Evolutionary conservation across 2,888 invertebrate genomes (phyloP).

Genomic region (Trisateles emortualis): DNA sequence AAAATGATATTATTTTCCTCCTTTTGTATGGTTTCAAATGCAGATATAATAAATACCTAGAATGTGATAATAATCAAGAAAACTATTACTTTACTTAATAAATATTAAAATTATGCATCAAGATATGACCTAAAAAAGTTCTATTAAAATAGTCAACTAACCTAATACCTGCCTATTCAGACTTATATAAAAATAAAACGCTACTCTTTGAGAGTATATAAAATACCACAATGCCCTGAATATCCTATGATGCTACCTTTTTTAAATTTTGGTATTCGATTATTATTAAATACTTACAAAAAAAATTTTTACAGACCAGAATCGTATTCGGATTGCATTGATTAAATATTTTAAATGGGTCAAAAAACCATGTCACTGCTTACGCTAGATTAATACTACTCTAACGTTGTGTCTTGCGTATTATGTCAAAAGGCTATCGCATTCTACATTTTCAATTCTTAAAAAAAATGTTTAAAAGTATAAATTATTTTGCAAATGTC

Average conservation of each 20-base stretch:
- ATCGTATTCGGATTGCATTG: not conserved
- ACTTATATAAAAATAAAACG: constrained; percentile 50
- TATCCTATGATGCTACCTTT: constrained; percentile 39
- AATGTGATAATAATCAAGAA: not conserved
- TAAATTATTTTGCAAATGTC: no score
- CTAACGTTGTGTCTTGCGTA: no score
- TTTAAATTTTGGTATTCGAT: constrained; percentile 42
- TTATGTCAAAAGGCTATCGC: no score
- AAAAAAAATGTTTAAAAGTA: no score
- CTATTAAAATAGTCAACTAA: constrained; percentile 29
- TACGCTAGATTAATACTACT: no score
- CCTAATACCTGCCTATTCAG: constrained; percentile 44
- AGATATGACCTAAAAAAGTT: constrained; percentile 11
- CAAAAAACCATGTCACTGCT: no score
- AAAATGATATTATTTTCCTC: not conserved
- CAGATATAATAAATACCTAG: not conserved
- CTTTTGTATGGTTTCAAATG: not conserved
- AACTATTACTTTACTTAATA: constrained; percentile 2
- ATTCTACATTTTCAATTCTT: no score
- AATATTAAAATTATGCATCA: not conserved
- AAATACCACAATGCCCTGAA: constrained; percentile 39
- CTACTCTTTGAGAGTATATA: constrained; percentile 57
- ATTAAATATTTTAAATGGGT: not conserved
- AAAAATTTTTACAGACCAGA: not conserved
- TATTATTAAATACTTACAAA: constrained; percentile 13